Percentiles rank a stretch among this genome's conserved stretches.
Conservation (phyloP, 2,113 vertebrate genomes). For the Tachysurus vachellii region DNA sequence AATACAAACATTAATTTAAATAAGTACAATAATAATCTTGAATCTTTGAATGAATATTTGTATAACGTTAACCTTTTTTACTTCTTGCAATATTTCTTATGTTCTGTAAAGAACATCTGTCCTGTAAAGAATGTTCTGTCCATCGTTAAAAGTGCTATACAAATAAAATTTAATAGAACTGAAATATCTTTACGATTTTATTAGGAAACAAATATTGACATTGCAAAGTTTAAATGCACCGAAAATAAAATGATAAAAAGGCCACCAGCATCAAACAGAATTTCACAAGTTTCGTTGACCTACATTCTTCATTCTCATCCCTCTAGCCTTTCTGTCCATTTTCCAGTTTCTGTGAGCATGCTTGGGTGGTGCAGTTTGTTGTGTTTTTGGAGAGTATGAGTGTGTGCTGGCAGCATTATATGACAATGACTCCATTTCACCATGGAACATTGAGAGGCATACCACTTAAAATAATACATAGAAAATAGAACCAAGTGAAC, state of each 20-base stretch:
- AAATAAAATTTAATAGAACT: background rate
- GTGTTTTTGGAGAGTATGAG: constrained; percentile 30
- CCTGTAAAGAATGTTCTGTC: no score
- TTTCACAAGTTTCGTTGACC: background rate
- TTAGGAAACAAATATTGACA: constrained; percentile 44
- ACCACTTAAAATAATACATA: constrained; percentile 5
- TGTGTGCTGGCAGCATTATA: constrained; percentile 1
- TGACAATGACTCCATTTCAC: constrained; percentile 26
- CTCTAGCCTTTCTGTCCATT: background rate
- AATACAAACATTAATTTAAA: no score
- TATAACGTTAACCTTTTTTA: no score
- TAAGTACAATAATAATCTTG: no score
- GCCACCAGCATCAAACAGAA: background rate
- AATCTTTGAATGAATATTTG: no score
- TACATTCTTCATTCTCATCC: background rate
- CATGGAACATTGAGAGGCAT: constrained; percentile 4
- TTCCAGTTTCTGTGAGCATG: constrained; percentile 7
- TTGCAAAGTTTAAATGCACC: constrained; percentile 24
- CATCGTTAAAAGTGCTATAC: no score
- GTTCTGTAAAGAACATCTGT: no score
- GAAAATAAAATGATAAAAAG: constrained; percentile 1
- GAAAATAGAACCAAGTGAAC: background rate
- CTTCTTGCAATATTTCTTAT: no score
- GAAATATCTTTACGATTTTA: constrained; percentile 28
- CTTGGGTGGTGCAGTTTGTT: constrained; percentile 26